Percentiles rank a stretch among this genome's conserved stretches.
Conservation (phyloP, 2,113 vertebrate genomes). For the Silurus meridionalis region DNA sequence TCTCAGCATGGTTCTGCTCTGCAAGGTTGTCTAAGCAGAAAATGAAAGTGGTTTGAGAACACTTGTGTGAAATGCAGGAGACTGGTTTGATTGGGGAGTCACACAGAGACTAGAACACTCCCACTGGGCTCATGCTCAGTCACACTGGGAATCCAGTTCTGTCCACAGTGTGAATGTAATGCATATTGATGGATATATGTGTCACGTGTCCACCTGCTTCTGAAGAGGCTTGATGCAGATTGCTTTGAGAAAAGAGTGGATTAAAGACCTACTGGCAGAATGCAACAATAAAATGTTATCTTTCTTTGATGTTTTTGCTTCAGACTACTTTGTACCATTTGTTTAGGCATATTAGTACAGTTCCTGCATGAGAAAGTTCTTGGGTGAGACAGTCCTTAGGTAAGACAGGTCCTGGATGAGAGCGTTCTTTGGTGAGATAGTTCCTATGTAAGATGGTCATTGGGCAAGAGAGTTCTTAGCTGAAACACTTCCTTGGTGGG, state of each 20-base stretch:
- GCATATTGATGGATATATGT: neutral
- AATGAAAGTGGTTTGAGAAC: neutral
- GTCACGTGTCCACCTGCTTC: neutral
- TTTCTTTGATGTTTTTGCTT: neutral
- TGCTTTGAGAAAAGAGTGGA: neutral
- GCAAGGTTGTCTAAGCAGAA: too few species aligned
- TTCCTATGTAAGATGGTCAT: too few species aligned
- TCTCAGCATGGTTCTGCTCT: too few species aligned
- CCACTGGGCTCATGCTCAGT: too few species aligned
- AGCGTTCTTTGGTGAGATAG: neutral
- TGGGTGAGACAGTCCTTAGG: neutral
- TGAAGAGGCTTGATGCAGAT: neutral
- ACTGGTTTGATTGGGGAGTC: too few species aligned
- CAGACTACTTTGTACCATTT: neutral
- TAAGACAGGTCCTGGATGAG: neutral
- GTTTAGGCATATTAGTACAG: neutral
- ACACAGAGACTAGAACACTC: too few species aligned
- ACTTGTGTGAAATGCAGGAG: neutral
- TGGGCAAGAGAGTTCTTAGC: too few species aligned
- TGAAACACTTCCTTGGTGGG: too few species aligned
- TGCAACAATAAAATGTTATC: neutral
- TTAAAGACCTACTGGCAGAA: neutral
- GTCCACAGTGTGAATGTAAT: neutral
- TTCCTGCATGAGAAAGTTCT: too few species aligned
- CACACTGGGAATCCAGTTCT: neutral